Base-by-base conservation (phyloP, 2,113 vertebrate species). In the Zosterops japonicus region DNA sequence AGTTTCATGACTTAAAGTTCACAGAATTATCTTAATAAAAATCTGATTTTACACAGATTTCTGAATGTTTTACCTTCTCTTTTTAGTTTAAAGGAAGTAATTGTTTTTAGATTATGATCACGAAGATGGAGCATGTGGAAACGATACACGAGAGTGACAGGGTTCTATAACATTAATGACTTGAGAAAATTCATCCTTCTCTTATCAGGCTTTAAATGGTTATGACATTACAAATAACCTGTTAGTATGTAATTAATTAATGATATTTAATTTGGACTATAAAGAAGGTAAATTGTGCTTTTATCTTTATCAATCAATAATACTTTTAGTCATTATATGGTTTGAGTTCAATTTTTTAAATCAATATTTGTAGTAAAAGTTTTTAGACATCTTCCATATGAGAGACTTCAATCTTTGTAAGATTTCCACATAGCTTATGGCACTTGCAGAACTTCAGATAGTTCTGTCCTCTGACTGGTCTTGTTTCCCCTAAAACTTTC, bases 121-220 rank as follows among this genome's bases (percentile, higher is more conserved):
- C 79, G n/a, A 70, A 82, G 39, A 70, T 41, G 21, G 10, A 90
- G 5, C 28, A 44, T 19, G 8, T 46, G 17, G 8, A n/a, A 31
- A 52, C 14, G 1, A 36, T 46, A 46, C 1, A 4, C 28, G 6
- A 74, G 3, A 6, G 5, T 63, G 25, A n/a, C 16, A 31, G n/a
- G 5, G 59, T 56, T 91, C 36, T 81, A 12, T 41, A 56, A 64
- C 1, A 1, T 31, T 78, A 65, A 59, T 78, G 31, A 74, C 7
- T 70, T 78, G 11, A 21, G 14, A 14, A 65, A 91, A 60, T 12
- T 64, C 31, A 61, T 69, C 29, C 9, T 68, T 77, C n/a, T 83
- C 24, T 83, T 33, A 76, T 8, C 12, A 79, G 44, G 12, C 1
- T 86, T 86, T 61, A 35, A 53, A 52, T 35, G 4, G 23, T 53